A percentile compares a stretch with the other conserved stretches of the same genome.
phyloP scores from a whole-genome alignment of 1,140 invertebrate genomes.

The Maniola jurtina region DNA sequence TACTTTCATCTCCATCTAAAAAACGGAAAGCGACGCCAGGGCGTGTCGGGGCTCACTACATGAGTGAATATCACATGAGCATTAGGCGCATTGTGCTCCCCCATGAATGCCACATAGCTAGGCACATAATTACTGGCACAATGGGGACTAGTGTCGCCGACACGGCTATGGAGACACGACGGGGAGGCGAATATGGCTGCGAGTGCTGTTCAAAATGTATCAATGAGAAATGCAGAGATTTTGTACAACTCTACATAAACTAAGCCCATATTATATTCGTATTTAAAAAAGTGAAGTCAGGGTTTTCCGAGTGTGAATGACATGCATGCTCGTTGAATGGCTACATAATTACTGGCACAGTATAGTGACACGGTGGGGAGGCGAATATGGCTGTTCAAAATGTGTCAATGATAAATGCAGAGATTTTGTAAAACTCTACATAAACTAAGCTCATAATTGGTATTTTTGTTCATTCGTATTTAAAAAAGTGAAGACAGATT shows the following conservation, averaged over 20 bases:
- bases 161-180: constrained; percentile 24
- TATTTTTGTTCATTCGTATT: no score
- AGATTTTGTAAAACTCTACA: not conserved
- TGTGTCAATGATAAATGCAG: not conserved
- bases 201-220: not conserved
- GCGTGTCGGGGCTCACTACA: constrained; percentile 18
- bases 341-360: no score
- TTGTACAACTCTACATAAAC: no score
- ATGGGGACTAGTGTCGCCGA: constrained; percentile 31
- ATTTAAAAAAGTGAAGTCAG: no score
- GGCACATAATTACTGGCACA: constrained; percentile 40
- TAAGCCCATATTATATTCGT: no score
- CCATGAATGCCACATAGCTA: constrained; percentile 35
- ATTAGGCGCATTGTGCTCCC: constrained; percentile 15
- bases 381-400: constrained; percentile 24
- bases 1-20: constrained; percentile 7
- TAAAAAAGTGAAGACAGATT: no score
- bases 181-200: constrained; percentile 21
- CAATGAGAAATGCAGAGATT: no score
- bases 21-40: constrained; percentile 16
- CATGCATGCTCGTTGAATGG: no score
- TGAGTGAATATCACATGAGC: constrained; percentile 22
- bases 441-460: no score
- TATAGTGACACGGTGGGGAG: constrained; percentile 2
- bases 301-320: no score